Percentiles rank a stretch among this genome's conserved stretches.
phyloP scores from a whole-genome alignment of 2,888 invertebrate species.

The Pammene aurita region DNA sequence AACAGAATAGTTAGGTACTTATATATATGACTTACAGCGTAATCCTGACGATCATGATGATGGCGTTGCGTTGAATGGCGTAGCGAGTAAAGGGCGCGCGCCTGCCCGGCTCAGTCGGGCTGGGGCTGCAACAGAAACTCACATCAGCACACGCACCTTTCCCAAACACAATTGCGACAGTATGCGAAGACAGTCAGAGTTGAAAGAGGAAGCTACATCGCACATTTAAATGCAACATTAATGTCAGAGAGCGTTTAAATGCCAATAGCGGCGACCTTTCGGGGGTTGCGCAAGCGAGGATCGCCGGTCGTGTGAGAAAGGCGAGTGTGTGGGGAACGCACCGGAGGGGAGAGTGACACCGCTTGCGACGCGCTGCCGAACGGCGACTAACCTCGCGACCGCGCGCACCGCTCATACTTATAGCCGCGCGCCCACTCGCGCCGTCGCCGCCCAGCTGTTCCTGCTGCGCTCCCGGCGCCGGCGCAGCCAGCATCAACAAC shows the following conservation, averaged over 20 bases:
- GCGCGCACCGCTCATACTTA: constrained; percentile 79
- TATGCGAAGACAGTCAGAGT: constrained; percentile 54
- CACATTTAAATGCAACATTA: constrained; percentile 81
- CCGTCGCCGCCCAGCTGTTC: constrained; percentile 16
- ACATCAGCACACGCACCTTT: constrained; percentile 80
- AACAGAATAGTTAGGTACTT: not conserved
- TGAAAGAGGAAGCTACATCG: constrained; percentile 81
- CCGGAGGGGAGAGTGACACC: constrained; percentile 67
- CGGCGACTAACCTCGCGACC: constrained; percentile 82
- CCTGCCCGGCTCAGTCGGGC: constrained; percentile 68
- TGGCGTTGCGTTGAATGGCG: constrained; percentile 49
- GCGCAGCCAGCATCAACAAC: constrained; percentile 4
- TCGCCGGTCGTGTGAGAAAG: constrained; percentile 80
- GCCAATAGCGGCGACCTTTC: constrained; percentile 82
- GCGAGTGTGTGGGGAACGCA: constrained; percentile 69
- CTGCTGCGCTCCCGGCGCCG: constrained; percentile 41
- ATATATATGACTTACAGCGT: constrained; percentile 68
- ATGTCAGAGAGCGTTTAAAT: constrained; percentile 83
- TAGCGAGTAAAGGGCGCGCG: constrained; percentile 53
- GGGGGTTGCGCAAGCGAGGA: constrained; percentile 78
- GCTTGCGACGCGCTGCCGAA: constrained; percentile 77
- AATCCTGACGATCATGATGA: constrained; percentile 72
- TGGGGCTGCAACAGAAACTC: constrained; percentile 78
- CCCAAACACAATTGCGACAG: constrained; percentile 80
- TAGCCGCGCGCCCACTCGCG: constrained; percentile 73